A percentile compares a stretch with the other conserved stretches of the same genome.
These are phyloP conservation scores for Crossaster papposus DNA, from an alignment of 53 echinoderm and acorn worm species.

Conservation along the genomic window DNA sequence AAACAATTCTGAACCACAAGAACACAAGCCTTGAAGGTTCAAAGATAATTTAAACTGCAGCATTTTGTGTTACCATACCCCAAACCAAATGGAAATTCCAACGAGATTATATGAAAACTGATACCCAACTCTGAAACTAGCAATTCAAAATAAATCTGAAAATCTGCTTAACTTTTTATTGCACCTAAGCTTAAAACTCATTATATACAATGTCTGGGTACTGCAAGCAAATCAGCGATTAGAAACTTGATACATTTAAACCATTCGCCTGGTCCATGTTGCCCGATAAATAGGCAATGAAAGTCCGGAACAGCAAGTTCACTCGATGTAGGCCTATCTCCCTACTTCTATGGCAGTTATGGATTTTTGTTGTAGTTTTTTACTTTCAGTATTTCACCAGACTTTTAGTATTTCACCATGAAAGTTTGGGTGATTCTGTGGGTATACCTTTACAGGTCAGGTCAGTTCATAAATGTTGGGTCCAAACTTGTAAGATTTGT, in stretches of 20 bases:
- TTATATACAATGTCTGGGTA: not conserved
- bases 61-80: not conserved
- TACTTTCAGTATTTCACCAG: too few species aligned
- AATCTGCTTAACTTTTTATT: slow-evolving; percentile 41
- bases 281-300: not conserved
- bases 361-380: too few species aligned
- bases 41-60: not conserved
- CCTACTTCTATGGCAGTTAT: too few species aligned
- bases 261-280: not conserved
- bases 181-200: slow-evolving; percentile 1
- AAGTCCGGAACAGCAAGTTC: not conserved
- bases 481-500: too few species aligned
- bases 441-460: too few species aligned
- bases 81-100: slow-evolving; percentile 18
- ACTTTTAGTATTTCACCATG: too few species aligned
- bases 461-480: too few species aligned
- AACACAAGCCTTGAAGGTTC: not conserved
- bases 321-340: not conserved
- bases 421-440: too few species aligned
- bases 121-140: slow-evolving; percentile 8
- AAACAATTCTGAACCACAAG: not conserved
- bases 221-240: slow-evolving; percentile 42
- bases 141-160: not conserved
- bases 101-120: slow-evolving; percentile 4
- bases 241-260: slow-evolving; percentile 47